Conservation (phyloP, 2,113 vertebrate genomes). For the Rattus rattus region DNA sequence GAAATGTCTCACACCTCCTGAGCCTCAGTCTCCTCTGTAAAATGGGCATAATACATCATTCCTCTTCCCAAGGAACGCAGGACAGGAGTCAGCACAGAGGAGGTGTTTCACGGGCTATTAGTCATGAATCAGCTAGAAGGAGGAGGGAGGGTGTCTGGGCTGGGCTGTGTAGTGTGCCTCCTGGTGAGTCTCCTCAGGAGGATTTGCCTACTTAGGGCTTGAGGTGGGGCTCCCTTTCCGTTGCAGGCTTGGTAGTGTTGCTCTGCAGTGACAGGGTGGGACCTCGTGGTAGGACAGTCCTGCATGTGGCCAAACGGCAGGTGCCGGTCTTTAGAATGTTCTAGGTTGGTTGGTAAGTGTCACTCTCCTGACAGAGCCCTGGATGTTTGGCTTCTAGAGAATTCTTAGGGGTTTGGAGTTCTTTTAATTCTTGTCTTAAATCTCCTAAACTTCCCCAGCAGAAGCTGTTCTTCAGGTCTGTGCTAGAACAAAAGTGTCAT, state of each 20-base stretch:
- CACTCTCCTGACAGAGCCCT: not conserved
- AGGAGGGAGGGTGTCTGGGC: not conserved
- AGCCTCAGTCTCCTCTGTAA: not conserved
- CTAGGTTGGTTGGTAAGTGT: not conserved
- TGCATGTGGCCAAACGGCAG: rapidly evolving
- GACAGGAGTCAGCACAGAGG: not conserved
- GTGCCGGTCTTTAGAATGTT: not conserved
- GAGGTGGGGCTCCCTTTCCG: not conserved
- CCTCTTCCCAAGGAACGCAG: not conserved
- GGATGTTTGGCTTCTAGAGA: not conserved
- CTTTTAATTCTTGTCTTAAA: not conserved
- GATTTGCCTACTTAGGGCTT: rapidly evolving
- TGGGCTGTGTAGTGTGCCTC: rapidly evolving
- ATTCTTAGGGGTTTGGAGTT: not conserved
- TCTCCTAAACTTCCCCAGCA: not conserved
- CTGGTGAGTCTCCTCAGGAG: rapidly evolving
- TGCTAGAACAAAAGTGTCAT: too few relatives aligned
- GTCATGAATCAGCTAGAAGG: not conserved
- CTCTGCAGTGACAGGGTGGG: not conserved
- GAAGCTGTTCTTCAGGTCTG: not conserved
- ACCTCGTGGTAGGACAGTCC: rapidly evolving
- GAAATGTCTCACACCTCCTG: not conserved
- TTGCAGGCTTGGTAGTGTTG: rapidly evolving
- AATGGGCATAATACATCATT: not conserved
- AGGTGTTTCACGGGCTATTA: rapidly evolving